A percentile compares a stretch with the other conserved stretches of the same genome.
These are phyloP conservation scores for Tetramorium parvispinum DNA, from an alignment of 1,140 invertebrate species.

Conservation along the genomic window DNA sequence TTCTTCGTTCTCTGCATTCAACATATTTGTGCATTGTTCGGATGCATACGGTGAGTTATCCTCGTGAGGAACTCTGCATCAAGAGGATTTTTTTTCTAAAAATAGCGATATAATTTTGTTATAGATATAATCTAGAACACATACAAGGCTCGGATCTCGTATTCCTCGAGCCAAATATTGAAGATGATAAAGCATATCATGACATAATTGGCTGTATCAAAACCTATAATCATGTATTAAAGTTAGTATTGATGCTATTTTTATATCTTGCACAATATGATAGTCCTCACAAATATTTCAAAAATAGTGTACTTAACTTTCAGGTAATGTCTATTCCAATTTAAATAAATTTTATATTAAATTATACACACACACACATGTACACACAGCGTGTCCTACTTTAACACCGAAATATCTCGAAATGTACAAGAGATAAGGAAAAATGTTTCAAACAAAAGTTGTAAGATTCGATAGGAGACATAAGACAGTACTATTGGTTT, in stretches of 20 bases:
- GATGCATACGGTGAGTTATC: conserved; percentile 59
- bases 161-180: not conserved
- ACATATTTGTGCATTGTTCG: conserved; percentile 66
- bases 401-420: too few species aligned
- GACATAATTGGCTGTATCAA: conserved; percentile 18
- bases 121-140: not conserved
- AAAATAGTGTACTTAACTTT: not conserved
- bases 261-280: not conserved
- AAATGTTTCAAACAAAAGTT: too few species aligned
- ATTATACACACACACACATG: not conserved
- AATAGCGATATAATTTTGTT: not conserved
- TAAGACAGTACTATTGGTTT: too few species aligned
- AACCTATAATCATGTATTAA: not conserved
- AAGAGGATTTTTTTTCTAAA: not conserved
- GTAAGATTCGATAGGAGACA: too few species aligned
- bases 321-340: not conserved
- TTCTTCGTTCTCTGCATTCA: conserved; percentile 62
- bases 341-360: not conserved
- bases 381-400: too few species aligned
- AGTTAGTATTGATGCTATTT: conserved; percentile 9
- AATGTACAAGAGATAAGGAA: too few species aligned
- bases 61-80: not conserved
- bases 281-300: too few species aligned
- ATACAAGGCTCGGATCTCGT: not conserved
- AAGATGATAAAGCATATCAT: not conserved